Evolutionary conservation across 2,113 vertebrate genomes (phyloP), one percentile per base, ranked within the genome.

Genomic region (Brachypteracias leptosomus): DNA sequence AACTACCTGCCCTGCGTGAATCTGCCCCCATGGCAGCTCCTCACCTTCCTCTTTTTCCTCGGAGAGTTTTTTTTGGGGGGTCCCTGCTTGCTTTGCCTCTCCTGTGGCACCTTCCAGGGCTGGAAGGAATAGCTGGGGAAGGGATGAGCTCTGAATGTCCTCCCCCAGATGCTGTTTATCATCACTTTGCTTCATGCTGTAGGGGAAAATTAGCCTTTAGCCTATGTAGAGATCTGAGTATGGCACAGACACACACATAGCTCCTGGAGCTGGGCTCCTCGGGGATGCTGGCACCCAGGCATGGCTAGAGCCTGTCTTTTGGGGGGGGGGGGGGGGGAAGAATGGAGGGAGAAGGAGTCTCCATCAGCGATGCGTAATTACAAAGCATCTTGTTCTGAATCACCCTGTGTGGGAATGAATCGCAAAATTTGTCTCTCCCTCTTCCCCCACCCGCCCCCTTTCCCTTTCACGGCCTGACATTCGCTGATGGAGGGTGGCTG

Each of bases 311-410:
- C 62, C 40, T 72, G 52, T 67, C 76, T n/a, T 46, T 59, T 17
- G 8, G 12, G 18, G 15, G 6, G 31, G 22, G 6, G 5, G 14
- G 3, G 11, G 18, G 3, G 2, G n/a, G n/a, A n/a, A n/a, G n/a
- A 42, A 15, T 54, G 54, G 75, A 57, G 42, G 31, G 75, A 79
- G 81, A 95, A 95, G 85, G 89, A 97, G 81, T 88, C 92, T 95
- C 95, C 84, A 93, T 89, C 88, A 86, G 74, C 84, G 92, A 88
- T 96, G 97, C 84, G 88, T 93, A 97, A 97, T 97, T 97, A 95
- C 95, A 96, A 95, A 95, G 94, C 95, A 97, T 96, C 94, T 95
- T 86, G 91, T 89, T 96, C 95, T 96, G 96, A 97, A 97, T 97
- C 94, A 95, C 95, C 78, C 86, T 93, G 92, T 92, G 93, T 96